Percentiles rank a stretch among this genome's conserved stretches.
These are phyloP conservation scores for Episyrphus balteatus DNA, from an alignment of 1,140 invertebrate genomes.

Conservation along the genomic window DNA sequence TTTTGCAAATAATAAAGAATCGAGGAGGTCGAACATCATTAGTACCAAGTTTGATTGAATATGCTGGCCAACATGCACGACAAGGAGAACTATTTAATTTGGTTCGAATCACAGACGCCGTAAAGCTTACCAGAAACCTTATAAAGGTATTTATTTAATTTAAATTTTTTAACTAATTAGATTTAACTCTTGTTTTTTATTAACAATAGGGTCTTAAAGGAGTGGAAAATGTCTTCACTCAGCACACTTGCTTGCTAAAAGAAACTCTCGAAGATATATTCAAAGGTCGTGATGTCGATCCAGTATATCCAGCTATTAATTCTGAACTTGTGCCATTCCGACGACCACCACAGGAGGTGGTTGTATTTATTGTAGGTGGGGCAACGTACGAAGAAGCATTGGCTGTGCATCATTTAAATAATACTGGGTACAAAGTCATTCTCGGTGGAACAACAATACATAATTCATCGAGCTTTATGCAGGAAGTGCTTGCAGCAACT, in stretches of 20 bases:
- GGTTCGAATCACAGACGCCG: constrained; percentile 62
- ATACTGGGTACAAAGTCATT: constrained; percentile 65
- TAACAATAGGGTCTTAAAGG: constrained; percentile 64
- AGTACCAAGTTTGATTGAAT: constrained; percentile 63
- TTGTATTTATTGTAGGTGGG: constrained; percentile 94
- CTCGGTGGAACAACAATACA: constrained; percentile 86
- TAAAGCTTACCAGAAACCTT: constrained; percentile 82
- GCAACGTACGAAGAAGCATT: constrained; percentile 92
- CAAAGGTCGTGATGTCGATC: constrained; percentile 74
- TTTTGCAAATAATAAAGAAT: constrained; percentile 62
- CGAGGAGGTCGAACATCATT: constrained; percentile 51
- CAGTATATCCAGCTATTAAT: constrained; percentile 70
- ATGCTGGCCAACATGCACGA: constrained; percentile 63
- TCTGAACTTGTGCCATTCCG: constrained; percentile 43
- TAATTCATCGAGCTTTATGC: constrained; percentile 71
- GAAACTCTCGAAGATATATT: constrained; percentile 81
- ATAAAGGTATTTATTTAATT: constrained; percentile 60
- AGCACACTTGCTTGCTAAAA: constrained; percentile 79
- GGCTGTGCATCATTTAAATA: constrained; percentile 75
- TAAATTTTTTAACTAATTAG: background rate
- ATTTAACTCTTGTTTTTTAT: constrained; percentile 4
- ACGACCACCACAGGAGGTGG: constrained; percentile 69
- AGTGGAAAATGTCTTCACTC: constrained; percentile 95
- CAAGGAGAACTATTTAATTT: constrained; percentile 71
- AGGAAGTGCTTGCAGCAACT: constrained; percentile 51